A percentile compares a stretch with the other conserved stretches of the same genome.
Evolutionary conservation across 2,797 vertebrate species (phyloP).

Genomic region (Etheostoma perlongum): DNA sequence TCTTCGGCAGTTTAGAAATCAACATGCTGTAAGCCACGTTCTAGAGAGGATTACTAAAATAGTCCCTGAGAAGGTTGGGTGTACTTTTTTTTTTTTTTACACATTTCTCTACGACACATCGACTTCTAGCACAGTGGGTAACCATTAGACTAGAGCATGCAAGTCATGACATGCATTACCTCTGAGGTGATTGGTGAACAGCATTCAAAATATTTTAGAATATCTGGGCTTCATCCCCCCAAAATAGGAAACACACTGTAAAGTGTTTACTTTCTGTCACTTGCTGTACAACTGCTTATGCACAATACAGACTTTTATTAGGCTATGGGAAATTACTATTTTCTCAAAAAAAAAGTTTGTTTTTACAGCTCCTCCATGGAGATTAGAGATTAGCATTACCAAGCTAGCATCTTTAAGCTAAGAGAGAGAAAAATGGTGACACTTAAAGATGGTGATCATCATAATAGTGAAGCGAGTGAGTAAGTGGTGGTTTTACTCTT

Average conservation of each 20-base stretch:
- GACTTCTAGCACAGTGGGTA: constrained; percentile 81
- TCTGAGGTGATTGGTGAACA: constrained; percentile 77
- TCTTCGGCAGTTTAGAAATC: constrained; percentile 74
- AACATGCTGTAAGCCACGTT: constrained; percentile 76
- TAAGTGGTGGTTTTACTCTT: constrained; percentile 66
- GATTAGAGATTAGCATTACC: constrained; percentile 55
- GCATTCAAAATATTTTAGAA: constrained; percentile 69
- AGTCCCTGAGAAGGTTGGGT: constrained; percentile 84
- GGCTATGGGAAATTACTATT: constrained; percentile 45
- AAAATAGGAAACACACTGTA: constrained; percentile 45
- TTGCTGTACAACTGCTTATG: constrained; percentile 48
- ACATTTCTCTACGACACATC: constrained; percentile 79
- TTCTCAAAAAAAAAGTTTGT: constrained; percentile 44
- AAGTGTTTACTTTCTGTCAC: constrained; percentile 60
- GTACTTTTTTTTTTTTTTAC: constrained; percentile 57
- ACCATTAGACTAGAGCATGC: constrained; percentile 83
- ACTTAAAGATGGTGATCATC: constrained; percentile 58
- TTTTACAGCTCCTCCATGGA: constrained; percentile 59
- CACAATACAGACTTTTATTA: constrained; percentile 38
- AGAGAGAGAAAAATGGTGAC: constrained; percentile 48
- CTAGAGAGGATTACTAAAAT: constrained; percentile 75
- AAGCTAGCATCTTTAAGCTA: constrained; percentile 64
- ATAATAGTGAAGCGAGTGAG: constrained; percentile 61
- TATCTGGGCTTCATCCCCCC: constrained; percentile 48
- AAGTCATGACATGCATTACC: constrained; percentile 82